These are phyloP conservation scores for Leucozona laternaria DNA, from an alignment of 2,888 invertebrate genomes.

Conservation along the genomic window DNA sequence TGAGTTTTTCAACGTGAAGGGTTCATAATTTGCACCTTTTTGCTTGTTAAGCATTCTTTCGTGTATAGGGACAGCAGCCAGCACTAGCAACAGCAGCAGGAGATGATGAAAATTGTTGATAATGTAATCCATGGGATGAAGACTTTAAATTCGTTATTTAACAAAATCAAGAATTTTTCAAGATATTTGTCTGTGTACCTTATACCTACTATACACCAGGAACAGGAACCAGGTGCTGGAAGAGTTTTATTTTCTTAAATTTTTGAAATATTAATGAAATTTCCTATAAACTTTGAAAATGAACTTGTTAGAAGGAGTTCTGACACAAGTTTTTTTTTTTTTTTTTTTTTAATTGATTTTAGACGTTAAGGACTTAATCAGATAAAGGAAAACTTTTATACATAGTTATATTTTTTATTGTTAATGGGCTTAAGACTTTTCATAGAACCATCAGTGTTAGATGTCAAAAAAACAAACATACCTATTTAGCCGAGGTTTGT, in stretches of 20 bases:
- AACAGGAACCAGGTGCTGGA: not conserved
- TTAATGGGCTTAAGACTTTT: not conserved
- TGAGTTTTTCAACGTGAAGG: constrained; percentile 81
- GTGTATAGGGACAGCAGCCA: not conserved
- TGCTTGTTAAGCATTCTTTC: constrained; percentile 53
- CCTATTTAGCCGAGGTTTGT: not conserved
- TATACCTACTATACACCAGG: not conserved
- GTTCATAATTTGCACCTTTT: constrained; percentile 73
- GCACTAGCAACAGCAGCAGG: not conserved
- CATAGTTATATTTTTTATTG: constrained; percentile 12
- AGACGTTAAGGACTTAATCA: constrained; percentile 27
- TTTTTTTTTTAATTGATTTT: not conserved
- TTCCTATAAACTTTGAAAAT: constrained; percentile 19
- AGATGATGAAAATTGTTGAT: constrained; percentile 55
- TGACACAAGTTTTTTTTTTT: not conserved
- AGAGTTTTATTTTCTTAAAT: constrained; percentile 1
- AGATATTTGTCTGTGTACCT: constrained; percentile 39
- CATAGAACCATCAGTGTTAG: not conserved
- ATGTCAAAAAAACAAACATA: not conserved
- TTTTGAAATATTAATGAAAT: constrained; percentile 43
- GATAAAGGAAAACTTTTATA: constrained; percentile 13
- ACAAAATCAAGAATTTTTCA: constrained; percentile 49
- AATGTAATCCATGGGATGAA: constrained; percentile 61
- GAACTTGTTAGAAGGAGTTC: constrained; percentile 22
- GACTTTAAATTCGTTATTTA: constrained; percentile 59